A percentile compares a stretch with the other conserved stretches of the same genome.
phyloP scores from a whole-genome alignment of 2,797 vertebrate genomes.

The Otus scops region DNA sequence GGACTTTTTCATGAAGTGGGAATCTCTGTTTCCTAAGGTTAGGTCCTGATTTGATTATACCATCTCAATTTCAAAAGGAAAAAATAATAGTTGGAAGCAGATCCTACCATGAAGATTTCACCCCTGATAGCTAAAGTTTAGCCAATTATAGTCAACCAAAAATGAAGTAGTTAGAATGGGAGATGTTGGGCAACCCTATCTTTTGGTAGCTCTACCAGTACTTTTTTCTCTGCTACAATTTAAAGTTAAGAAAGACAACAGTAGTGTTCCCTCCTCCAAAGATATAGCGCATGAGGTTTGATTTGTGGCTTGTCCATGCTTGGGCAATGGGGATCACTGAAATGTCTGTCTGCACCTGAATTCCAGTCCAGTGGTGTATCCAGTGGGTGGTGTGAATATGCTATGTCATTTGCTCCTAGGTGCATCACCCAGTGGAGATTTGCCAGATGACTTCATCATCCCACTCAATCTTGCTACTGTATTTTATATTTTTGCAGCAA shows the following conservation, averaged over 20 bases:
- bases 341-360: not conserved
- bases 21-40: not conserved
- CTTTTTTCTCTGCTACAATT: not conserved
- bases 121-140: not conserved
- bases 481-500: not conserved
- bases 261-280: not conserved
- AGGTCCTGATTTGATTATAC: not conserved
- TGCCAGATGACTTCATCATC: constrained; percentile 51
- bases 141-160: not conserved
- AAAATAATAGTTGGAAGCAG: not conserved
- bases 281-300: not conserved
- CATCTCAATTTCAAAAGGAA: not conserved
- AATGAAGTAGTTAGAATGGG: not conserved
- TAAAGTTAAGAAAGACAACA: not conserved
- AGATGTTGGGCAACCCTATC: not conserved
- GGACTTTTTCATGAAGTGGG: not conserved
- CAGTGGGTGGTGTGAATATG: constrained; percentile 51
- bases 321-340: not conserved
- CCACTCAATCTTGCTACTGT: not conserved
- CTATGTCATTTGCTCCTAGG: constrained; percentile 39
- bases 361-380: constrained; percentile 28
- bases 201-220: not conserved
- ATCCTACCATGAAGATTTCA: not conserved
- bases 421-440: constrained; percentile 34
- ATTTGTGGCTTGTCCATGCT: not conserved